phyloP scores from a whole-genome alignment of 2,797 vertebrate genomes.

The Anguilla megastoma region DNA sequence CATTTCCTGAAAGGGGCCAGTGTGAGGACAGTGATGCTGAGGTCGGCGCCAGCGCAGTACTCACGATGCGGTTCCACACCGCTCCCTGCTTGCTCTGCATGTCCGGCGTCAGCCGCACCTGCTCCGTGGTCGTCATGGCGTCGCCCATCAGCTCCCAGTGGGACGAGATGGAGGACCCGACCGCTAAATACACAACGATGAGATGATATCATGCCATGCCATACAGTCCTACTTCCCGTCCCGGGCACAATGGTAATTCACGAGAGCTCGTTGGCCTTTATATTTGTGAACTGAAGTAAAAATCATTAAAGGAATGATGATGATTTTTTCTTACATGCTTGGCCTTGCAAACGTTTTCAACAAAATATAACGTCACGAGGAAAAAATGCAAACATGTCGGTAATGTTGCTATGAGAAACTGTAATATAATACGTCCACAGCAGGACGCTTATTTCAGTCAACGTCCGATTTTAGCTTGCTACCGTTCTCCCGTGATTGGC shows the following conservation, averaged over 20 bases:
- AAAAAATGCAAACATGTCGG: no score
- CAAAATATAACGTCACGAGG: background rate
- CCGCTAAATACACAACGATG: conserved; percentile 68
- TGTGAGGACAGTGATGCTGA: background rate
- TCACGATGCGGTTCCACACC: conserved; percentile 91
- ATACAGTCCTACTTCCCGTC: background rate
- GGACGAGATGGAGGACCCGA: conserved; percentile 83
- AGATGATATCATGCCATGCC: background rate
- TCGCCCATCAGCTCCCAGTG: conserved; percentile 93
- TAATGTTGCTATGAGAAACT: no score
- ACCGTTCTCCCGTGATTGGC: background rate
- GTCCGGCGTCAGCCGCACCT: conserved; percentile 91
- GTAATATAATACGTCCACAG: no score
- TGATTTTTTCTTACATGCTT: background rate
- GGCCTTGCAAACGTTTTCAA: background rate
- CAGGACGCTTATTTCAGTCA: background rate
- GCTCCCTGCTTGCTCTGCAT: conserved; percentile 93
- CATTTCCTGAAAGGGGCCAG: background rate
- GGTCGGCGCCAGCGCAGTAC: conserved; percentile 47
- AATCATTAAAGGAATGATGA: background rate
- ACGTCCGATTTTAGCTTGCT: background rate
- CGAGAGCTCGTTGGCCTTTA: background rate
- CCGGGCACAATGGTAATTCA: background rate
- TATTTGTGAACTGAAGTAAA: background rate
- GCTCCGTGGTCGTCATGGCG: conserved; percentile 90